Conservation (phyloP, 2,113 vertebrate species). For the Pimephales promelas region DNA sequence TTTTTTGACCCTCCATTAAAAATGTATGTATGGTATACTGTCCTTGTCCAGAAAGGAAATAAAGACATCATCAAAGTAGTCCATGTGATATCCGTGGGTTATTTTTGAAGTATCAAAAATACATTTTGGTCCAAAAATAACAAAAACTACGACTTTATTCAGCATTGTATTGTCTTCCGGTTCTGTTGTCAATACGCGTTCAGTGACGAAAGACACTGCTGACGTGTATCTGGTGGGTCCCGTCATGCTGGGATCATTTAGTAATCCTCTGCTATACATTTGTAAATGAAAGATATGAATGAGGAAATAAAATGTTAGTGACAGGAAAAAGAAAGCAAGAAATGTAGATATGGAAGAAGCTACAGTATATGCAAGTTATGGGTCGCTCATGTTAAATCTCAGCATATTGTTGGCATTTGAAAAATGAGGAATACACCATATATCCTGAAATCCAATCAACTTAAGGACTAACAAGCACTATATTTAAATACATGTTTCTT, state of each 20-base stretch:
- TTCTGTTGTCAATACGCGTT: too few species aligned
- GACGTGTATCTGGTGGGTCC: too few species aligned
- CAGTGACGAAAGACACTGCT: too few species aligned
- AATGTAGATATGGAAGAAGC: neutral
- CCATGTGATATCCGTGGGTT: too few species aligned
- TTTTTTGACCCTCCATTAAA: too few species aligned
- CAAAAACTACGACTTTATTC: too few species aligned
- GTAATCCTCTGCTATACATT: neutral
- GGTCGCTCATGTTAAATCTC: neutral
- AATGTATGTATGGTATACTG: too few species aligned
- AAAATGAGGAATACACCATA: neutral
- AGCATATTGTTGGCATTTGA: neutral
- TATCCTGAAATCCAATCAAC: neutral
- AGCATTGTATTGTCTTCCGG: too few species aligned
- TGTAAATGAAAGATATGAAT: conserved; percentile 11
- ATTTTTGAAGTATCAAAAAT: too few species aligned
- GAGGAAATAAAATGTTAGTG: neutral
- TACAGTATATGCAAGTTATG: neutral
- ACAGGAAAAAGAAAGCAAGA: neutral
- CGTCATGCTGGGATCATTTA: neutral
- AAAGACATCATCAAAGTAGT: too few species aligned
- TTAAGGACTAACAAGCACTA: neutral
- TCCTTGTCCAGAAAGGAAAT: too few species aligned
- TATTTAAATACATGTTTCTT: neutral
- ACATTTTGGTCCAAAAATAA: too few species aligned